Conservation (phyloP, 2,113 vertebrate genomes). For the Polypterus senegalus region DNA sequence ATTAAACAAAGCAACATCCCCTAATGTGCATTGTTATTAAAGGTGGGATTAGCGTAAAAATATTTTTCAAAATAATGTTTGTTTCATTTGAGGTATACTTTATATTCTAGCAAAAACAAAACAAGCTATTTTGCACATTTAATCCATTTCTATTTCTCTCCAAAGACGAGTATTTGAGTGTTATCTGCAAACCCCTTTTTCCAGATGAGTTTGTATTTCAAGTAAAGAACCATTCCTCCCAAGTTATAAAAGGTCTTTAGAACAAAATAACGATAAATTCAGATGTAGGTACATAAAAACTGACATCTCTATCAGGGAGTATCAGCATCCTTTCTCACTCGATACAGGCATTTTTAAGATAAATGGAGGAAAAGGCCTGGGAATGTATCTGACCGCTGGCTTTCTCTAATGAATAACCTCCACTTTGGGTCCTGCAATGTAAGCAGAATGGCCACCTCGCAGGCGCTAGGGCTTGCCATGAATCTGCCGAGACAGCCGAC, state of each 20-base stretch:
- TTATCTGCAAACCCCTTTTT: conserved; percentile 35
- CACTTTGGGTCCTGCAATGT: conserved; percentile 98
- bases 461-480: conserved; percentile 83
- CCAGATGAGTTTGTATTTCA: conserved; percentile 83
- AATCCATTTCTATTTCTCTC: no score
- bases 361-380: conserved; percentile 97
- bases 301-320: conserved; percentile 99
- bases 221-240: conserved; percentile 53
- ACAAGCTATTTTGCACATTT: no score
- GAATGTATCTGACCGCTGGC: conserved; percentile 97
- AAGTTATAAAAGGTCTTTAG: conserved; percentile 87
- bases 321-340: conserved; percentile 97
- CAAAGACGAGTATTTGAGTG: no score
- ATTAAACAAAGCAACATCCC: no score
- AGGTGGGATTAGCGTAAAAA: no score
- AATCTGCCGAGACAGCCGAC: conserved; percentile 98
- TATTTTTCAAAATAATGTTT: no score
- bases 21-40: no score
- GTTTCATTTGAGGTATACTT: no score
- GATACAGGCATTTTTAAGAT: conserved; percentile 90
- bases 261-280: conserved; percentile 99
- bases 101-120: no score
- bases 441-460: conserved; percentile 97
- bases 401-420: conserved; percentile 99
- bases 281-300: conserved; percentile 86